Evolutionary conservation across 2,888 invertebrate genomes (phyloP).

Genomic region (Megalurothrips usitatus): DNA sequence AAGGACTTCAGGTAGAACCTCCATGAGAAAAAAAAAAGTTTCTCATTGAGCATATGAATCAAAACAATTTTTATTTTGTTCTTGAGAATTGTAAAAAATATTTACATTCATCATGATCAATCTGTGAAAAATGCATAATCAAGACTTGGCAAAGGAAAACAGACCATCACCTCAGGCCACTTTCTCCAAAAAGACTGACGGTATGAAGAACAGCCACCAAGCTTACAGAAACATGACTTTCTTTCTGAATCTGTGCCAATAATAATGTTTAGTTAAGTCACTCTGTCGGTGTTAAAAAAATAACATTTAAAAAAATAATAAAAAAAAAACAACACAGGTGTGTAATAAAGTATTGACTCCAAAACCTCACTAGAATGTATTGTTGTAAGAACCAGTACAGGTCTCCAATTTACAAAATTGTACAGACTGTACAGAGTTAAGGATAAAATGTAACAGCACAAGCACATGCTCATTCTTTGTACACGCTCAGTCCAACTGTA

Average conservation of each 20-base stretch:
- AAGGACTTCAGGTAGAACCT: too few species aligned
- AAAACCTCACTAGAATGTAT: slow-evolving; percentile 26
- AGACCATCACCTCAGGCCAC: slow-evolving; percentile 3
- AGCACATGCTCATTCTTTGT: slow-evolving; percentile 12
- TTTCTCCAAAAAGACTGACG: neutral
- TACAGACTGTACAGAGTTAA: slow-evolving; percentile 14
- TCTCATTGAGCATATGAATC: neutral
- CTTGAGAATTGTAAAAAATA: neutral
- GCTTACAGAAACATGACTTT: neutral
- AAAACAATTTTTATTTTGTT: slow-evolving; percentile 5
- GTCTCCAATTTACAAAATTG: slow-evolving; percentile 20
- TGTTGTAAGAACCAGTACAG: slow-evolving; percentile 26
- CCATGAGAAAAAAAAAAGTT: neutral
- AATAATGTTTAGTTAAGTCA: slow-evolving; percentile 8
- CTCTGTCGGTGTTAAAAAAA: slow-evolving; percentile 10
- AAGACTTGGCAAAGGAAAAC: slow-evolving; percentile 10
- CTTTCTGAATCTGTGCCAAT: neutral
- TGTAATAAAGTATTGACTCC: slow-evolving; percentile 23
- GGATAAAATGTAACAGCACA: slow-evolving; percentile 23
- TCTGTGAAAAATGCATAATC: neutral
- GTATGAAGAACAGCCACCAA: slow-evolving; percentile 8
- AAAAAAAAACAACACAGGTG: neutral
- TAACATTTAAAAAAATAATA: neutral
- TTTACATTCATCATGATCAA: slow-evolving; percentile 6
- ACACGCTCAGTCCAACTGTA: slow-evolving; percentile 24